Evolutionary conservation across 2,888 invertebrate species (phyloP), one percentile per base, ranked within the genome.

Genomic region (Clostera curtula): DNA sequence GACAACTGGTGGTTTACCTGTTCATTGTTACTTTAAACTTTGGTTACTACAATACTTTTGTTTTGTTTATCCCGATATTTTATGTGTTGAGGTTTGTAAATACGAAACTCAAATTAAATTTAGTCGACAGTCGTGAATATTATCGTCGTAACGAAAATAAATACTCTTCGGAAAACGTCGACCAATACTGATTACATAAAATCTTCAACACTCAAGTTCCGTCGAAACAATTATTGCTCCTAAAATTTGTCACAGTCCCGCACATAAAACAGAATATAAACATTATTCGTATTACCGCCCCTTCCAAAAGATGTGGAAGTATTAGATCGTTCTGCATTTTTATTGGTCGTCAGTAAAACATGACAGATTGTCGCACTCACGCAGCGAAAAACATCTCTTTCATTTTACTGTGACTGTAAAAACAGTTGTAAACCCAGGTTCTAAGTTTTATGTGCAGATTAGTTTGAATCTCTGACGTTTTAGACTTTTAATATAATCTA

Each of bases 351-450:
- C 50, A 60, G 49, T 47, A 46, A 41, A 56, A 47, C 49, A 49
- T 34, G 51, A 53, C 52, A 51, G 52, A 41, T 43, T 29, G 33
- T 31, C 30, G 36, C 53, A 52, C 54, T 52, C 45, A 36, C 23
- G 31, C 16, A 33, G 15, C 17, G 26, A 30, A 27, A 31, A 16
- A 31, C 28, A 41, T 42, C 31, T 47, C 36, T 31, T 41, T 41
- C 45, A 44, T 38, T 50, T 60, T 54, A 56, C 47, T 49, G 43
- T 43, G 39, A 45, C 46, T 37, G 55, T 66, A 64, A 67, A 65
- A 42, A 48, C 38, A 41, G 58, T 43, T 53, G 46, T 66, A 61
- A 68, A 66, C 50, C 44, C 41, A 37, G 31, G 34, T 49, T 49
- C 46, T 49, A 34, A 25, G 27, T 38, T 40, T 54, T 61, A 43